A percentile compares a stretch with the other conserved stretches of the same genome.
Conservation (phyloP, 2,888 invertebrate species). For the Taphrorychus bicolor region DNA sequence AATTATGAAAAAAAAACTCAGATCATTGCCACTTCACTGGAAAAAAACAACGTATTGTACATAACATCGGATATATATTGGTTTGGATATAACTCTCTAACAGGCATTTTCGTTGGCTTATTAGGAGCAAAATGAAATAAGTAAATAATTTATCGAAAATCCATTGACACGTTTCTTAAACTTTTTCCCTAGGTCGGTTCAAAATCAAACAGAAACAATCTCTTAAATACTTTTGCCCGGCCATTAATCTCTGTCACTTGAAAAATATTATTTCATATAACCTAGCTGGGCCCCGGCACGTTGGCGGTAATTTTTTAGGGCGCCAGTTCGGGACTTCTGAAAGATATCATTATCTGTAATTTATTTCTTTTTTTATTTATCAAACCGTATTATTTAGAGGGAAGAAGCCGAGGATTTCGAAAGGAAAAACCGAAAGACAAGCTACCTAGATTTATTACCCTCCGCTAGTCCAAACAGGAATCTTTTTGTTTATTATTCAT, state of each 20-base stretch:
- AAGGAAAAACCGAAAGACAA: neutral
- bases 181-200: no score
- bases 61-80: no score
- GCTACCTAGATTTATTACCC: neutral
- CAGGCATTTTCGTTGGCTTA: no score
- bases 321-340: neutral
- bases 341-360: slow-evolving; percentile 6
- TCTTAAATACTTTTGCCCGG: neutral
- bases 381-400: neutral
- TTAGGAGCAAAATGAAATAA: no score
- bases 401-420: no score
- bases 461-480: neutral
- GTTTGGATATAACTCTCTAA: no score
- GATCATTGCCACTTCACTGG: no score
- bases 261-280: slow-evolving; percentile 6
- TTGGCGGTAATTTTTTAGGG: neutral
- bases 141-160: no score
- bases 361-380: slow-evolving; percentile 8
- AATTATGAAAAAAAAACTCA: no score
- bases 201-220: neutral
- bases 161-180: no score
- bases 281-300: neutral
- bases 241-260: slow-evolving; percentile 3
- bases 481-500: neutral
- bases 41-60: no score